Evolutionary conservation across 2,797 vertebrate species (phyloP).

Genomic region (Acipenser transmontanus): DNA sequence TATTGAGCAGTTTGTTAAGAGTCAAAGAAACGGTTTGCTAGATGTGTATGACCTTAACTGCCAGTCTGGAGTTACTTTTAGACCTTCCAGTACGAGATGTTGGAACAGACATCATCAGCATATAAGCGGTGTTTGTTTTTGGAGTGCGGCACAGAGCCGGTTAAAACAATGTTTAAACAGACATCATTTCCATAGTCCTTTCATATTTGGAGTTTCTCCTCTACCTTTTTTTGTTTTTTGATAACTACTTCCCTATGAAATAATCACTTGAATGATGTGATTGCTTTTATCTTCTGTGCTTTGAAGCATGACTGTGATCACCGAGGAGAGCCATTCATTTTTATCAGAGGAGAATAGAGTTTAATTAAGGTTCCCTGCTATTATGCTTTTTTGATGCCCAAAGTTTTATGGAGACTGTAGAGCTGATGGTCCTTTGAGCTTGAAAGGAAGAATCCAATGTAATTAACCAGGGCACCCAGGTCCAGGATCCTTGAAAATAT

Average conservation of each 20-base stretch:
- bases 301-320: conserved; percentile 47
- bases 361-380: conserved; percentile 38
- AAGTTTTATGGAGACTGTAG: neutral
- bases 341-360: conserved; percentile 28
- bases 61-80: too few species aligned
- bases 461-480: neutral
- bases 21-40: too few species aligned
- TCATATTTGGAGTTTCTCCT: conserved; percentile 23
- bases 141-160: neutral
- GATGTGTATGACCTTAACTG: too few species aligned
- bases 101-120: too few species aligned
- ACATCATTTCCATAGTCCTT: neutral
- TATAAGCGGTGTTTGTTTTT: neutral
- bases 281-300: conserved; percentile 40
- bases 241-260: conserved; percentile 47
- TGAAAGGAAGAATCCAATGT: neutral
- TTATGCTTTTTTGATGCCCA: neutral
- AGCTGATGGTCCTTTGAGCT: conserved; percentile 2
- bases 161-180: conserved; percentile 4
- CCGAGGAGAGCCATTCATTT: conserved; percentile 36
- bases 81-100: too few species aligned
- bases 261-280: conserved; percentile 40
- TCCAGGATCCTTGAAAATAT: neutral
- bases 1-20: too few species aligned
- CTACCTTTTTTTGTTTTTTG: conserved; percentile 31